Conservation (phyloP, 2,888 invertebrate species). For the Drosophila longiperda region DNA sequence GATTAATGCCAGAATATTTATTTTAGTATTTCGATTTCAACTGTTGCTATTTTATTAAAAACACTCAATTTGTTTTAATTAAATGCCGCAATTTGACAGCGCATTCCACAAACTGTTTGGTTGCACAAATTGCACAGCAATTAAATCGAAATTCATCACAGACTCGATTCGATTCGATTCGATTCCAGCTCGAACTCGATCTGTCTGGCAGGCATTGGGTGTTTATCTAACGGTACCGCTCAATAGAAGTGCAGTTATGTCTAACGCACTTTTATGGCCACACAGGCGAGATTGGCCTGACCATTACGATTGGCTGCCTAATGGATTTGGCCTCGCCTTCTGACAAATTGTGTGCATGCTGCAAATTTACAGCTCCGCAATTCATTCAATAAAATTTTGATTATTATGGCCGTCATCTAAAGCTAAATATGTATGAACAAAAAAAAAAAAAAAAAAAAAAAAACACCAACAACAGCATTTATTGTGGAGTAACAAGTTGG, state of each 20-base stretch:
- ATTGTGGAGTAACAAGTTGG: slow-evolving; percentile 27
- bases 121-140: slow-evolving; percentile 76
- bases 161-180: slow-evolving; percentile 7
- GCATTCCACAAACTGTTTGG: slow-evolving; percentile 56
- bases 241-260: slow-evolving; percentile 72
- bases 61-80: slow-evolving; percentile 68
- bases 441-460: slow-evolving; percentile 8
- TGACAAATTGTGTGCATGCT: slow-evolving; percentile 36
- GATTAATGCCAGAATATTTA: not conserved
- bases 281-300: slow-evolving; percentile 49
- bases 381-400: slow-evolving; percentile 77
- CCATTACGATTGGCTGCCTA: slow-evolving; percentile 41
- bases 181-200: slow-evolving; percentile 15
- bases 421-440: slow-evolving; percentile 39
- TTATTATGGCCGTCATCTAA: slow-evolving; percentile 74
- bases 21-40: not conserved
- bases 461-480: slow-evolving; percentile 26
- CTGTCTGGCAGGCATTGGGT: slow-evolving; percentile 31
- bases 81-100: slow-evolving; percentile 72
- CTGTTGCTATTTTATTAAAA: not conserved
- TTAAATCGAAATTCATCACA: slow-evolving; percentile 48
- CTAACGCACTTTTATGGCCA: slow-evolving; percentile 74
- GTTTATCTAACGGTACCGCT: slow-evolving; percentile 59
- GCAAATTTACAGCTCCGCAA: slow-evolving; percentile 58
- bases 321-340: slow-evolving; percentile 71